phyloP scores from a whole-genome alignment of 92 coral and sea anemone species.

The Porites divaricata region DNA sequence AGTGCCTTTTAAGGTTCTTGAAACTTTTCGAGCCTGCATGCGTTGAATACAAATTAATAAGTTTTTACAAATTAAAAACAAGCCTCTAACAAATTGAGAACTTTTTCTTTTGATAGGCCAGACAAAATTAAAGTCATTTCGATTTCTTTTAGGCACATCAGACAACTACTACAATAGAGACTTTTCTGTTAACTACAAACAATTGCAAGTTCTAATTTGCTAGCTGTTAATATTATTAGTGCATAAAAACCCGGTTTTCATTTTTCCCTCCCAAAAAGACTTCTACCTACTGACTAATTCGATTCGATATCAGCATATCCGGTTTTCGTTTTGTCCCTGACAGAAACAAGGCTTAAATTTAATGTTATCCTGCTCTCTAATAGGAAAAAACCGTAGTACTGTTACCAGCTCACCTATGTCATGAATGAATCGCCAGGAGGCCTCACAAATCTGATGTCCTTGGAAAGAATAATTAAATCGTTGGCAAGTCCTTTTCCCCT shows the following conservation, averaged over 20 bases:
- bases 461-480: constrained; percentile 2
- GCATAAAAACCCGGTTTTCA: too few species aligned
- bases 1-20: constrained; percentile 9
- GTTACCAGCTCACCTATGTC: neutral
- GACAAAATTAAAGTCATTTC: neutral
- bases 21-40: constrained; percentile 13
- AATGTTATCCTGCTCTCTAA: neutral
- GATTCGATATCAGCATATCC: too few species aligned
- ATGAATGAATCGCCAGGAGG: constrained; percentile 9
- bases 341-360: neutral
- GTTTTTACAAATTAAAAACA: neutral
- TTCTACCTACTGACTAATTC: too few species aligned
- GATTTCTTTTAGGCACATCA: neutral
- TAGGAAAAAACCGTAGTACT: neutral
- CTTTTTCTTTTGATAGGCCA: neutral
- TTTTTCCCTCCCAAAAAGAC: too few species aligned
- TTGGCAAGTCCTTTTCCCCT: constrained; percentile 4
- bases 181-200: too few species aligned
- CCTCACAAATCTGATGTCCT: constrained; percentile 6
- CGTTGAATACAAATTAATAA: neutral
- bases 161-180: neutral
- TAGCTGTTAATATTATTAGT: too few species aligned
- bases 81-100: neutral
- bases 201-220: too few species aligned
- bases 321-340: neutral